These are phyloP conservation scores for Agrochola litura DNA, from an alignment of 2,888 invertebrate genomes.

Conservation along the genomic window DNA sequence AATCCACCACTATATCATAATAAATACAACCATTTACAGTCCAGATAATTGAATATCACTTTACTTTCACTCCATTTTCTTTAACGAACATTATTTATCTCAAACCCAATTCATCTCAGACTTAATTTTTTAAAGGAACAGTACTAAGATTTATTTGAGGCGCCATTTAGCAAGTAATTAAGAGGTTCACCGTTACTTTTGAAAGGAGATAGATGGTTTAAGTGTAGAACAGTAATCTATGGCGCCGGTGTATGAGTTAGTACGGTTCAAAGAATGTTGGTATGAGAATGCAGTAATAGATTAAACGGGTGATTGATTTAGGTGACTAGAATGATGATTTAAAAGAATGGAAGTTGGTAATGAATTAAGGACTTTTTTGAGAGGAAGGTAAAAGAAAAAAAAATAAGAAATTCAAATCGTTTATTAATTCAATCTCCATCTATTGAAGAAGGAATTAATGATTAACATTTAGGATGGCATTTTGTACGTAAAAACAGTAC, in stretches of 20 bases:
- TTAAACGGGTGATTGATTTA: constrained; percentile 50
- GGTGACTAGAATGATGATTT: constrained; percentile 38
- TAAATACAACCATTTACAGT: constrained; percentile 23
- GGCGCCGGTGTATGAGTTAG: constrained; percentile 37
- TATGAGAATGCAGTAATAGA: constrained; percentile 39
- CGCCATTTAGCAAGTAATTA: constrained; percentile 70
- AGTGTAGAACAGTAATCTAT: constrained; percentile 59
- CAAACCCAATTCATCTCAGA: constrained; percentile 48
- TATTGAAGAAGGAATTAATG: neutral
- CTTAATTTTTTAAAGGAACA: constrained; percentile 63
- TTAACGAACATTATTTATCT: constrained; percentile 57
- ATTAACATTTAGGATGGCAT: neutral
- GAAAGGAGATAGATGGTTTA: constrained; percentile 60
- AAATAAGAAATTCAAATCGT: too few relatives aligned
- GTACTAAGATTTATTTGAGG: constrained; percentile 65
- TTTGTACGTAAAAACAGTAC: neutral
- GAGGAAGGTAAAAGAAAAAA: too few relatives aligned
- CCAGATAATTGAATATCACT: constrained; percentile 51
- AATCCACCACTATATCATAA: constrained; percentile 23
- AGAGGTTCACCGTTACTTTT: constrained; percentile 68
- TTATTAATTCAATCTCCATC: too few relatives aligned
- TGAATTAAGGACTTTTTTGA: neutral
- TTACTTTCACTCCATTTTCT: constrained; percentile 54
- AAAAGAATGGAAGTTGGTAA: neutral
- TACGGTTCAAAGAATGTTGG: constrained; percentile 34